Conservation (phyloP, 2,888 invertebrate genomes). For the Leucozona laternaria region DNA sequence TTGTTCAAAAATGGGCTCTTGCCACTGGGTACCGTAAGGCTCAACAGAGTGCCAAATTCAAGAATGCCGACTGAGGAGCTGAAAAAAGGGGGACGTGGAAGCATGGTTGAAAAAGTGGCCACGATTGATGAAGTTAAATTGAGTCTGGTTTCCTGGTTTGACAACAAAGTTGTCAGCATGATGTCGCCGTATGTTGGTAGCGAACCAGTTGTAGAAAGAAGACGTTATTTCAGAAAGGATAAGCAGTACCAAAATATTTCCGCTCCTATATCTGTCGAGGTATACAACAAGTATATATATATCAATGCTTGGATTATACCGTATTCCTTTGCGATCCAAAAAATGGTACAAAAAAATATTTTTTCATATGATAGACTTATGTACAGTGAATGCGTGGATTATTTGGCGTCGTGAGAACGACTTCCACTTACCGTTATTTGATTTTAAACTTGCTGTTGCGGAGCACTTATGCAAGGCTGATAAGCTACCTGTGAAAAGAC, state of each 20-base stretch:
- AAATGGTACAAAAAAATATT: slow-evolving; percentile 37
- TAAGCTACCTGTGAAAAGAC: not conserved
- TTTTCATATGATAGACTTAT: slow-evolving; percentile 29
- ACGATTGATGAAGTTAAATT: no score
- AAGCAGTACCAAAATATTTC: slow-evolving; percentile 24
- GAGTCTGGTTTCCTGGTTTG: no score
- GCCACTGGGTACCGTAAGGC: slow-evolving; percentile 50
- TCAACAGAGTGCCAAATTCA: slow-evolving; percentile 49
- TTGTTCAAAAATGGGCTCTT: slow-evolving; percentile 46
- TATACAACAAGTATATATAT: slow-evolving; percentile 52
- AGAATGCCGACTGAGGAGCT: not conserved
- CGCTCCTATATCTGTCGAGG: slow-evolving; percentile 29
- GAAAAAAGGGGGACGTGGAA: no score
- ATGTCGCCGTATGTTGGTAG: not conserved
- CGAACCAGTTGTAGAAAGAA: not conserved
- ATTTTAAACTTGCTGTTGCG: not conserved
- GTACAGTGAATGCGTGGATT: slow-evolving; percentile 21
- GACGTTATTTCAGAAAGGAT: not conserved
- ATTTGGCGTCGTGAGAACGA: slow-evolving; percentile 3
- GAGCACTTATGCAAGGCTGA: slow-evolving; percentile 21
- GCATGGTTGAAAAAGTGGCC: no score
- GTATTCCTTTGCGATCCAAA: slow-evolving; percentile 54
- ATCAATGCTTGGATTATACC: slow-evolving; percentile 56
- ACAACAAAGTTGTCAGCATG: no score
- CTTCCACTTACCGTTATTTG: slow-evolving; percentile 6